Conservation (phyloP, 2,113 vertebrate genomes). For the Tragulus kanchil region DNA sequence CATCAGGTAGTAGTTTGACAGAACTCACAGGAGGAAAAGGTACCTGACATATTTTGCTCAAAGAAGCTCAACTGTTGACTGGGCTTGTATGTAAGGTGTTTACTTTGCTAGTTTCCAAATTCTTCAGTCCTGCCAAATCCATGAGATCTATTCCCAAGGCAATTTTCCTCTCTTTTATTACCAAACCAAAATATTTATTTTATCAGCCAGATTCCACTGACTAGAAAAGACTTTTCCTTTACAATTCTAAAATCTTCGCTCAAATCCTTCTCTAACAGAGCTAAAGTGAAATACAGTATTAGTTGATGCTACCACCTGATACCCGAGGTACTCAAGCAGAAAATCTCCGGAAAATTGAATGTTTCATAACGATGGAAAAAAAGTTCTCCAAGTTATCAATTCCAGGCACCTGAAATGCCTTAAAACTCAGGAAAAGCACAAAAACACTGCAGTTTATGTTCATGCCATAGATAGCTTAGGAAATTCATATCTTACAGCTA, state of each 20-base stretch:
- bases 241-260: background rate
- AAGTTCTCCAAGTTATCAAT: background rate
- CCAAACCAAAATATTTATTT: slow-evolving; percentile 6
- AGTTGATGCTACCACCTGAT: background rate
- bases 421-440: background rate
- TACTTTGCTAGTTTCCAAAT: slow-evolving; percentile 30
- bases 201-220: background rate
- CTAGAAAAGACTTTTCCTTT: slow-evolving; percentile 36
- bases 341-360: background rate
- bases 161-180: slow-evolving; percentile 28
- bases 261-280: background rate
- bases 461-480: background rate
- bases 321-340: background rate
- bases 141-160: background rate
- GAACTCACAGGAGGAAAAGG: background rate
- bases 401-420: background rate
- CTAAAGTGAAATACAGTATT: background rate
- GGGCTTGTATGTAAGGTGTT: background rate
- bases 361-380: background rate
- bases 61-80: slow-evolving; percentile 31
- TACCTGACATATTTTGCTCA: slow-evolving; percentile 33
- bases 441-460: background rate
- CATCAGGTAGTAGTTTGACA: background rate
- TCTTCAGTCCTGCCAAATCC: slow-evolving; percentile 26
- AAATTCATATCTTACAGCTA: background rate